Evolutionary conservation across 2,888 invertebrate genomes (phyloP).

Genomic region (Taphrorychus bicolor): DNA sequence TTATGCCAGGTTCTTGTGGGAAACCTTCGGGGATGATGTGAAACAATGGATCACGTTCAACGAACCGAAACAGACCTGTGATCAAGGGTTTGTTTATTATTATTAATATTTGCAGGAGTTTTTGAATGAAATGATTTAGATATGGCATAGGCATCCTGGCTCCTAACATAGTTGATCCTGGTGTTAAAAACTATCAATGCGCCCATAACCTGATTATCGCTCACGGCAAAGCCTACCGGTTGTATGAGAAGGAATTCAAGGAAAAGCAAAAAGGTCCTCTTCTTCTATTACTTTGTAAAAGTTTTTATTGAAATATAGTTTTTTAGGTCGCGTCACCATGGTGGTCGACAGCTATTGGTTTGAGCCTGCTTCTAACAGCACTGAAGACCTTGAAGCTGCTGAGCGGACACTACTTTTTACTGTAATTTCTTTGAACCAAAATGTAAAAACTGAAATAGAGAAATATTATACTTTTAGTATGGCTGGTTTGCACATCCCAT

Average conservation of each 20-base stretch:
- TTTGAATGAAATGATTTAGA: constrained; percentile 1
- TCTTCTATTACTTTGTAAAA: neutral
- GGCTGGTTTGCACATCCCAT: constrained; percentile 39
- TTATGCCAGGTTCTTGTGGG: constrained; percentile 61
- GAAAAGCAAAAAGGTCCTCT: constrained; percentile 29
- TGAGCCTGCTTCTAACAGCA: constrained; percentile 32
- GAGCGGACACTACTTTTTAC: constrained; percentile 33
- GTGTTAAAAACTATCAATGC: constrained; percentile 68
- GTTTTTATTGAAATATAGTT: neutral
- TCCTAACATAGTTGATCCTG: constrained; percentile 54
- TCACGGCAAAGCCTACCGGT: constrained; percentile 69
- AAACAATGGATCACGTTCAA: constrained; percentile 64
- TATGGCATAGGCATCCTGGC: constrained; percentile 47
- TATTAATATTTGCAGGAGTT: neutral
- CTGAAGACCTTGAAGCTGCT: constrained; percentile 32
- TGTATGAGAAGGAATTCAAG: constrained; percentile 67
- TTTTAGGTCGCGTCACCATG: constrained; percentile 31
- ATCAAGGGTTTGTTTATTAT: constrained; percentile 36
- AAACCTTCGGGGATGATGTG: constrained; percentile 48
- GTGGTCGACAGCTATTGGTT: constrained; percentile 38
- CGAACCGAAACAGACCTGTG: constrained; percentile 57
- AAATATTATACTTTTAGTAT: constrained; percentile 15
- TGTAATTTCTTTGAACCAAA: constrained; percentile 11
- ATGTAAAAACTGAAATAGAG: neutral
- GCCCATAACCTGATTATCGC: constrained; percentile 69